These are phyloP conservation scores for Rutpela maculata DNA, from an alignment of 2,888 invertebrate species.

Conservation along the genomic window DNA sequence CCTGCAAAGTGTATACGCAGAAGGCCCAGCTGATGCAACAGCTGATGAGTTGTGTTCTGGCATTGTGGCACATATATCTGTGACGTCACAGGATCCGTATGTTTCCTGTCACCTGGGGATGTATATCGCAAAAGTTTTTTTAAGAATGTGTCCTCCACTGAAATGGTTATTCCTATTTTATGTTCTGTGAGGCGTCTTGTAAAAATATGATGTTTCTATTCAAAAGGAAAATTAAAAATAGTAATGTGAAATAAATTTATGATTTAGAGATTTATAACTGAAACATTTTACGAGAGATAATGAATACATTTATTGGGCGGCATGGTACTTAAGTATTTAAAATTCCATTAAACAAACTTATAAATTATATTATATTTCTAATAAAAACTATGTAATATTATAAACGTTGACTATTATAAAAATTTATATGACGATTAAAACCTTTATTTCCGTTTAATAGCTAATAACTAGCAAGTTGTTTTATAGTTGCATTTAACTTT, in stretches of 20 bases:
- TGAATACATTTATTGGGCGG: neutral
- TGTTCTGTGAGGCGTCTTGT: neutral
- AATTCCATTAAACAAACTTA: neutral
- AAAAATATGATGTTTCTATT: neutral
- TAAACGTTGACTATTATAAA: neutral
- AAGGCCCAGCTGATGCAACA: slow-evolving; percentile 43
- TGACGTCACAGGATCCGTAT: slow-evolving; percentile 42
- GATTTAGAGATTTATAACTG: neutral
- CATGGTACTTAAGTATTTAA: neutral
- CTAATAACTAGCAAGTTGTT: neutral
- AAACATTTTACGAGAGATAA: neutral
- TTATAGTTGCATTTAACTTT: neutral
- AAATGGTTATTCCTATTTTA: neutral
- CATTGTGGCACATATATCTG: slow-evolving; percentile 17
- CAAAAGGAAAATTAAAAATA: neutral
- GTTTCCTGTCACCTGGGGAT: slow-evolving; percentile 44
- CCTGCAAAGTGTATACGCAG: slow-evolving; percentile 8
- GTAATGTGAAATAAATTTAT: neutral
- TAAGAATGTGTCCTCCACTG: neutral
- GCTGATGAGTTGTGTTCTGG: slow-evolving; percentile 34
- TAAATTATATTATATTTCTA: neutral
- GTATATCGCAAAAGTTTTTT: slow-evolving; percentile 1
- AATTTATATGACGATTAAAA: neutral
- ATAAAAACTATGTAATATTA: neutral
- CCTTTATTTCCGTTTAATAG: neutral